Base-by-base conservation (phyloP, 2,113 vertebrate species). In the Xyliphius kryptos region DNA sequence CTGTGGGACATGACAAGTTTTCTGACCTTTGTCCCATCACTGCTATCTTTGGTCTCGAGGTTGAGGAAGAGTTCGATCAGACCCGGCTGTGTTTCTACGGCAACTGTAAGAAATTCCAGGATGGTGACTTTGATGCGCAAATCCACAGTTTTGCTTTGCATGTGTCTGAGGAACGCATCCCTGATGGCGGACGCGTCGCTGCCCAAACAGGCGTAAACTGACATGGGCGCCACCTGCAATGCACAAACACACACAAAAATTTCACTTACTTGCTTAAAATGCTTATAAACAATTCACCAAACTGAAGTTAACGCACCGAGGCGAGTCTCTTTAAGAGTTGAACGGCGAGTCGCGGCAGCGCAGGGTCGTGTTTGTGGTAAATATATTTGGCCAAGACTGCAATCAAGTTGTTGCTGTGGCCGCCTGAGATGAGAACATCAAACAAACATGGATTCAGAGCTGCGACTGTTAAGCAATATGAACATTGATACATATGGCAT, bases 101-200 rank as follows among this genome's bases (percentile, higher is more conserved):
- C 95, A 0, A 99, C 93, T 0, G 96, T 96, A 61, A 99, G 91
- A 76, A 99, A 98, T 63, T 99, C 96, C 15, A 99, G 82, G 49
- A 97, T 97, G 91, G 97, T 96, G 71, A 97, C 94, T 72, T 99
- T 99, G 74, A 98, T 94, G 44, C 95, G 87, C 90, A 98, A 92
- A 82, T 98, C 95, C 80, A 97, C 96, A 0, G 92, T 94, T 76
- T 79, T 91, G 84, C 93, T 95, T 80, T 93, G 90, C 64, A 99
- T 84, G 2, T 95, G 92, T 3, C 84, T 92, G 67, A 99, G 89
- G 74, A 99, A 99, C 1, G 96, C 95, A 0, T 98, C 95, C 0
- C 95, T 86, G 68, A 98, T 97, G 40, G 95, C 93, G 1, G 94
- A 89, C 0, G 95, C 96, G 0, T 98, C 95, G 0, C 76, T 92